phyloP scores from a whole-genome alignment of 2,797 vertebrate species.

The Melanotaenia nigrans region DNA sequence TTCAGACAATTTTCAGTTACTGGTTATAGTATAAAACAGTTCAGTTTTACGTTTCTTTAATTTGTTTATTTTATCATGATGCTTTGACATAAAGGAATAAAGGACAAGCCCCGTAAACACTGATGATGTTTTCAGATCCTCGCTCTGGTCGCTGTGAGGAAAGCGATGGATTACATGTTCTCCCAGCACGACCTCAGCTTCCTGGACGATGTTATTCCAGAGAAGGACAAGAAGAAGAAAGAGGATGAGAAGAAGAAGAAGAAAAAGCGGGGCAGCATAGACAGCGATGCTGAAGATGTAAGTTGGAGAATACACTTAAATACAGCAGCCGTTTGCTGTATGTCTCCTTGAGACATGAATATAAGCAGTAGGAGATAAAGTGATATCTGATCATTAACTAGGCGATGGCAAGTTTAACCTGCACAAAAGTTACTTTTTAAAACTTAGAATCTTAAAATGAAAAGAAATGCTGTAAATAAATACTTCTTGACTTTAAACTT shows the following conservation, averaged over 20 bases:
- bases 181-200: slow-evolving; percentile 96
- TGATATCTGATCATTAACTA: too few species aligned
- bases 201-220: slow-evolving; percentile 97
- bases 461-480: too few species aligned
- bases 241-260: slow-evolving; percentile 98
- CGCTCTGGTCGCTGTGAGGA: slow-evolving; percentile 95
- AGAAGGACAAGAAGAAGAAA: slow-evolving; percentile 99
- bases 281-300: slow-evolving; percentile 96
- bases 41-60: not conserved
- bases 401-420: too few species aligned
- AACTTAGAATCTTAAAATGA: too few species aligned
- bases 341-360: too few species aligned
- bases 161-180: slow-evolving; percentile 96
- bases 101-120: not conserved
- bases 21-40: not conserved
- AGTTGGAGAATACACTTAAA: slow-evolving; percentile 55
- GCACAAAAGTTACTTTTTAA: too few species aligned
- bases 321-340: not conserved
- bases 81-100: too few species aligned
- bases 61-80: not conserved
- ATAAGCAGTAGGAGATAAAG: too few species aligned
- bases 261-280: slow-evolving; percentile 88
- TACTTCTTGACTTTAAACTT: too few species aligned
- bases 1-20: not conserved
- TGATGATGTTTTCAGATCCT: slow-evolving; percentile 86